A percentile compares a stretch with the other conserved stretches of the same genome.
These are phyloP conservation scores for Natator depressus DNA, from an alignment of 2,113 vertebrate species.

Conservation along the genomic window DNA sequence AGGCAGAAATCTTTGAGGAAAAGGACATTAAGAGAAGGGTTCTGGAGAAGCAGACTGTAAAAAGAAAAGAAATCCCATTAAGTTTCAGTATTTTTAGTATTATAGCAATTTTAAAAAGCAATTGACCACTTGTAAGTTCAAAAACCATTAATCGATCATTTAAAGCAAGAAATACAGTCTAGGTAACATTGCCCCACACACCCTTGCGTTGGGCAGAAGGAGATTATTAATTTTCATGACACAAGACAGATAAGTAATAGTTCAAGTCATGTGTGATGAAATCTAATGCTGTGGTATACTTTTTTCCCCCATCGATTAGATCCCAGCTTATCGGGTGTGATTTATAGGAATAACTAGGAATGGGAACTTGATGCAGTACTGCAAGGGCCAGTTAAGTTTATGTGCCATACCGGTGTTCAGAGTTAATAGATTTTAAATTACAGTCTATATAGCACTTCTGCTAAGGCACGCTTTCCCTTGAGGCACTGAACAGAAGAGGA, in stretches of 20 bases:
- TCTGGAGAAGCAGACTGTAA: constrained; percentile 22
- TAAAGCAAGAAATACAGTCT: constrained; percentile 72
- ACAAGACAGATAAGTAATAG: constrained; percentile 73
- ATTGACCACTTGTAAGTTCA: constrained; percentile 22
- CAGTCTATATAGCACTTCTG: background rate
- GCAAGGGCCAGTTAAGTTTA: constrained; percentile 55
- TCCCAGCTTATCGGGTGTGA: constrained; percentile 66
- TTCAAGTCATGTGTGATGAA: constrained; percentile 74
- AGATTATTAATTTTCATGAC: constrained; percentile 75
- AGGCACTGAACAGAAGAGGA: background rate
- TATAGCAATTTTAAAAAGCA: constrained; percentile 50
- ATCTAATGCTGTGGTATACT: constrained; percentile 76
- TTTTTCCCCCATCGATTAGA: constrained; percentile 75
- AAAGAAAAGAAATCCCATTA: constrained; percentile 42
- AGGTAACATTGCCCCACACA: constrained; percentile 68
- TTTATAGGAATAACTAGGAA: constrained; percentile 69
- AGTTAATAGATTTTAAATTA: constrained; percentile 73
- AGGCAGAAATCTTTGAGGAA: background rate
- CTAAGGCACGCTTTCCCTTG: background rate
- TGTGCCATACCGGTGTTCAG: constrained; percentile 53
- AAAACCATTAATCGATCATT: constrained; percentile 71
- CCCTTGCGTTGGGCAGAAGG: constrained; percentile 36
- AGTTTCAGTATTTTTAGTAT: background rate
- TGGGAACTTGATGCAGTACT: constrained; percentile 36
- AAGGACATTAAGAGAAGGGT: background rate